Base-by-base conservation (phyloP, 2,797 vertebrate genomes). In the Distichodus sexfasciatus region DNA sequence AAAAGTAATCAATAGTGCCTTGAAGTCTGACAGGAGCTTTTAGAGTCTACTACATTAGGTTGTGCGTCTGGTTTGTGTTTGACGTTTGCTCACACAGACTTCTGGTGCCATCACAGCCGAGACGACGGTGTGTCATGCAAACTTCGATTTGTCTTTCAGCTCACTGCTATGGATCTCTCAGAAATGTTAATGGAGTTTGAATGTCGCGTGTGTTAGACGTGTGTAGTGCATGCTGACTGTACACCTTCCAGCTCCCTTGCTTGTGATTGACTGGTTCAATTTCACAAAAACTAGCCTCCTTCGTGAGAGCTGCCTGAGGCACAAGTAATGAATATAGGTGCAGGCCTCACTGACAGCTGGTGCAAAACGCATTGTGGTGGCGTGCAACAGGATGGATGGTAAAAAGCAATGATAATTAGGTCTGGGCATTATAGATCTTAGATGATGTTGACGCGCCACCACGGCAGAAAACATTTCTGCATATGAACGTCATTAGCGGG, bases 401-500 rank as follows among this genome's bases (percentile, higher is more conserved):
- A 35, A 64, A 68, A 54, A 12, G 48, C 64, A 72, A 55, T 66
- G 11, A 67, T 76, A 24, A 69, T 72, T 75, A 72, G 61, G 66
- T 17, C 26, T 23, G 28, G 41, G 66, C 59, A 59, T 69, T 54
- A 71, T 74, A 59, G 63, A 67, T 54, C 23, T 64, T 64, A 23
- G 33, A 15, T 66, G 58, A 66, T 41, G 60, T 35, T 71, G 66
- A 64, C 28, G 48, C 64, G 40, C 59, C 66, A 76, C 54, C 46
- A 47, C 48, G 50, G 53, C 36, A 69, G 44, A 54, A 60, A 61
- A 57, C 28, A 61, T 77, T 75, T 71, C 62, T 50, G 40, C 51
- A 40, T 71, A 51, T 63, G 57, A 55, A 53, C 51, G 26, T 76
- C 67, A 71, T 71, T 73, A 71, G 17, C 10, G 19, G 15, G 41